These are phyloP conservation scores for Oncorhynchus gorbuscha DNA, from an alignment of 2,113 vertebrate species.

Conservation along the genomic window DNA sequence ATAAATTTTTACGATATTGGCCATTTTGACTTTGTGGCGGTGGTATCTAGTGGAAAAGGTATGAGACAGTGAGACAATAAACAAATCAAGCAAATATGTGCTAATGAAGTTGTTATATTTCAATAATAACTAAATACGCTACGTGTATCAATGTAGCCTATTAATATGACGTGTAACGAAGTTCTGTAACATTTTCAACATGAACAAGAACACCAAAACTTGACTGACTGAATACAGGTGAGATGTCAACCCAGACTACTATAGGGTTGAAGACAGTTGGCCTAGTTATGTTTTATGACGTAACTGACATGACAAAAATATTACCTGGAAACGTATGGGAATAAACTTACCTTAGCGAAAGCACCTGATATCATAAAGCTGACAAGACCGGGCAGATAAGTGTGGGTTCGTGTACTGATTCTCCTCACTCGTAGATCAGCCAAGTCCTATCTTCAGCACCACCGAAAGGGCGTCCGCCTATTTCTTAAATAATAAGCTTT, in stretches of 20 bases:
- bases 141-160: no score
- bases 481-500: slow-evolving; percentile 44
- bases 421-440: slow-evolving; percentile 62
- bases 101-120: no score
- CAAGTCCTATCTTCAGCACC: slow-evolving; percentile 53
- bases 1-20: no score
- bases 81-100: no score
- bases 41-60: no score
- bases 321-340: not conserved
- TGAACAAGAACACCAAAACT: not conserved
- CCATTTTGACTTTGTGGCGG: no score
- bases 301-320: slow-evolving; percentile 17
- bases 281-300: not conserved
- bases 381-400: not conserved
- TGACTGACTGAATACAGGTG: not conserved
- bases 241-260: not conserved
- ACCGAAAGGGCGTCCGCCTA: slow-evolving; percentile 46
- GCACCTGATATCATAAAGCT: slow-evolving; percentile 38
- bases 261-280: not conserved
- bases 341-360: slow-evolving; percentile 48
- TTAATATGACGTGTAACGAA: no score
- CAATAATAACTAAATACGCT: no score
- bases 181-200: not conserved
- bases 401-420: slow-evolving; percentile 34
- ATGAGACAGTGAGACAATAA: no score